These are phyloP conservation scores for Pseudomyrmex cubaensis DNA, from an alignment of 1,140 invertebrate species.

Conservation along the genomic window DNA sequence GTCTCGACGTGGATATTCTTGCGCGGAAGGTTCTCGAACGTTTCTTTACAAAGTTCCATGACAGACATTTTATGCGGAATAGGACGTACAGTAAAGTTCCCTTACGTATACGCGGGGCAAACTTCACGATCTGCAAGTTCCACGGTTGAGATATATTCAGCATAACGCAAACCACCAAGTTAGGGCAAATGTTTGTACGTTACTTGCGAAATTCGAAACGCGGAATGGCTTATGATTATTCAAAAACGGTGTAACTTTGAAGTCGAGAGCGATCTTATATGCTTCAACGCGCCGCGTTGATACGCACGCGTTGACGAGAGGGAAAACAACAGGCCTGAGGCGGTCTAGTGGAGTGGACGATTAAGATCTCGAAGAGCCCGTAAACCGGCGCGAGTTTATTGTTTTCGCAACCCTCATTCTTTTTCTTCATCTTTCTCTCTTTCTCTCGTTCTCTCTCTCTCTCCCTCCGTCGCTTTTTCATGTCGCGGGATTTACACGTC, in stretches of 20 bases:
- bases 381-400: slow-evolving; percentile 47
- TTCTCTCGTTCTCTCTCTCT: slow-evolving; percentile 13
- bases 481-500: slow-evolving; percentile 80
- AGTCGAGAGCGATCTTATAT: not conserved
- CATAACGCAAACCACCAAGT: slow-evolving; percentile 42
- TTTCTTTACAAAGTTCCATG: slow-evolving; percentile 50
- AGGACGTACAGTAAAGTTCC: slow-evolving; percentile 37
- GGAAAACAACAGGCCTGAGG: not conserved
- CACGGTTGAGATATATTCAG: slow-evolving; percentile 49
- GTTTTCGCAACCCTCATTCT: slow-evolving; percentile 24
- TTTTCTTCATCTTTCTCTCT: not conserved
- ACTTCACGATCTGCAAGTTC: slow-evolving; percentile 56
- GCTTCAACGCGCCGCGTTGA: not conserved
- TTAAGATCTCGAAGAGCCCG: slow-evolving; percentile 51
- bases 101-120: slow-evolving; percentile 28
- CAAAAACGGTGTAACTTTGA: slow-evolving; percentile 29
- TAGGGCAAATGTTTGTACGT: slow-evolving; percentile 52
- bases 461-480: slow-evolving; percentile 56
- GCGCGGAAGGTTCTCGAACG: not conserved
- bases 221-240: slow-evolving; percentile 52
- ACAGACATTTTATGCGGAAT: slow-evolving; percentile 53
- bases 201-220: slow-evolving; percentile 16
- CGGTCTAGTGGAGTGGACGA: slow-evolving; percentile 46
- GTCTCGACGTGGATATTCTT: slow-evolving; percentile 29
- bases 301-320: not conserved